Percentiles rank a stretch among this genome's conserved stretches.
phyloP scores from a whole-genome alignment of 2,113 vertebrate genomes.

The Stomatorhinus ivindoensis region DNA sequence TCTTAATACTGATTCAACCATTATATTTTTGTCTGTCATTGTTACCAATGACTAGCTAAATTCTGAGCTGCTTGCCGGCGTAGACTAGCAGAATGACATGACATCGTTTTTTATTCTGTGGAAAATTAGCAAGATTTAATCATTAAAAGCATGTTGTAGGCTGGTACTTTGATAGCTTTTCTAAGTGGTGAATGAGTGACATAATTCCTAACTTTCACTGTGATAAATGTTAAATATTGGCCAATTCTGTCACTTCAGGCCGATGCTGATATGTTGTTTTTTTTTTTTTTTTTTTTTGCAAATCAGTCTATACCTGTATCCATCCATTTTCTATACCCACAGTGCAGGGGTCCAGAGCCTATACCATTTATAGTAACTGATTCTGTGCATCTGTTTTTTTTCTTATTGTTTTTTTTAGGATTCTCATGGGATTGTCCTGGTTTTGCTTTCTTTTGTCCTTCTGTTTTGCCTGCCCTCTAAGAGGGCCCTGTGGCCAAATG shows the following conservation, averaged over 20 bases:
- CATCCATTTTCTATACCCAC: background rate
- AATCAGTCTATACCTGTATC: too few species aligned
- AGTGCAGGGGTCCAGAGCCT: background rate
- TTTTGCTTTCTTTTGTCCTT: slow-evolving; percentile 45
- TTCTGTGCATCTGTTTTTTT: background rate
- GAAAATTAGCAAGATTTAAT: background rate
- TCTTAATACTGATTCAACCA: background rate
- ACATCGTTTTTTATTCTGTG: background rate
- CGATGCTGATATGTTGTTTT: too few species aligned
- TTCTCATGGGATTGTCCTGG: slow-evolving; percentile 20
- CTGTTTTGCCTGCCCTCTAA: slow-evolving; percentile 35
- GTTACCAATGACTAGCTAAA: background rate
- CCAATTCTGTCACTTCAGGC: background rate
- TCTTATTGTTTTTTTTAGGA: background rate
- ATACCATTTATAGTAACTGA: background rate
- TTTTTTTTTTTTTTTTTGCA: too few species aligned
- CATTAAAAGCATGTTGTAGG: background rate
- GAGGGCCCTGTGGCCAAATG: slow-evolving; percentile 36
- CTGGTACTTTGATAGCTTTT: background rate
- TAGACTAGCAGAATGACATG: background rate
- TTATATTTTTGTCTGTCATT: background rate
- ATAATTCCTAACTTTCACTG: background rate
- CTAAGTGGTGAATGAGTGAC: background rate
- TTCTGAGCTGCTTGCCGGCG: background rate
- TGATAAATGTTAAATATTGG: background rate